phyloP scores from a whole-genome alignment of 2,797 vertebrate genomes.

The Sarcophilus harrisii region DNA sequence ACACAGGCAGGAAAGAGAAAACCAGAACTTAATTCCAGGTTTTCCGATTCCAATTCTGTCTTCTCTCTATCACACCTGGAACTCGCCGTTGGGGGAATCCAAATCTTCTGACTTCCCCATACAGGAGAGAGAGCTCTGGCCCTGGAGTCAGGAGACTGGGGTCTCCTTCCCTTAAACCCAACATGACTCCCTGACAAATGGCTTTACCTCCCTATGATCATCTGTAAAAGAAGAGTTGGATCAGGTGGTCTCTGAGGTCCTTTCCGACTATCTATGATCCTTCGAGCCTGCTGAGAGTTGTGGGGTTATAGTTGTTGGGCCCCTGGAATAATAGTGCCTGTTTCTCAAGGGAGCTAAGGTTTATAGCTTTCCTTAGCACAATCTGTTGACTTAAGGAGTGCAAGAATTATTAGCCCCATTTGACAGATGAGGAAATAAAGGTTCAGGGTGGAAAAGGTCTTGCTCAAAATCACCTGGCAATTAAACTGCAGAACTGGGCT shows the following conservation, averaged over 20 bases:
- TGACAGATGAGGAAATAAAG: background rate
- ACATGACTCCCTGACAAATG: background rate
- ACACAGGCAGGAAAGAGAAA: background rate
- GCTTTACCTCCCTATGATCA: background rate
- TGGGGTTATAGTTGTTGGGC: background rate
- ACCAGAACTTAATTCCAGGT: background rate
- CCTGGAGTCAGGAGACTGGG: background rate
- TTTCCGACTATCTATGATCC: background rate
- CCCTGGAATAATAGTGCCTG: background rate
- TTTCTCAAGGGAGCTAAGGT: background rate
- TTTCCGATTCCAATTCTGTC: background rate
- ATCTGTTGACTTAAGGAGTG: constrained; percentile 1
- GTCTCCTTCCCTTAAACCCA: background rate
- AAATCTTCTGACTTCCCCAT: rapidly evolving
- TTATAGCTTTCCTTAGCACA: background rate
- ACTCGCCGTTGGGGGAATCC: background rate
- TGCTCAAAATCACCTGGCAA: background rate
- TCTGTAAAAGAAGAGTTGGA: background rate
- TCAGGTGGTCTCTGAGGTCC: background rate
- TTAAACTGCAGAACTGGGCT: background rate
- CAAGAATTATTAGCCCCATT: background rate
- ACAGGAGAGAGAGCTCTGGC: rapidly evolving
- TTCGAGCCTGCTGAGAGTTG: background rate
- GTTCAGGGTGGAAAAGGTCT: background rate
- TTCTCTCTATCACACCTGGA: background rate